Evolutionary conservation across 2,113 vertebrate species (phyloP), one percentile per base, ranked within the genome.

Genomic region (Anolis sagrei): DNA sequence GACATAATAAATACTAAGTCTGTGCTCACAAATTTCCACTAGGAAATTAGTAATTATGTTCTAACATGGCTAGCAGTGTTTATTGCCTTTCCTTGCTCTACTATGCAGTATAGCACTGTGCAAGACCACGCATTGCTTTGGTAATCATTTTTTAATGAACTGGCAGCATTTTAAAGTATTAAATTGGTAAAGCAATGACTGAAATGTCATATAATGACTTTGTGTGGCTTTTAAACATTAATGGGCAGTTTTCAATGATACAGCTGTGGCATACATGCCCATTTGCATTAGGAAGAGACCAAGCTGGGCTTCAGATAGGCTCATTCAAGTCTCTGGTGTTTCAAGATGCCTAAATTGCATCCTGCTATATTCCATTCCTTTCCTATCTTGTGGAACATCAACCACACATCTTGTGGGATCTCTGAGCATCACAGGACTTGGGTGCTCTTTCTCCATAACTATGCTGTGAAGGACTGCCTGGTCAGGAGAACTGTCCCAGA

Each of bases 61-160:
- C 75, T 86, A 76, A 87, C 6, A 32, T 54, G 44, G 36, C 51
- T 29, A 79, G 74, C 77, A 48, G 29, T 87, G 83, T 79, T 86
- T 85, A 87, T 69, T 84, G 84, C 44, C 0, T 1, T 82, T 92
- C 86, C 36, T 14, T 86, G 81, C 76, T 64, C n/a, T 77, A 79
- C 32, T 70, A 79, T 39, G 9, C 85, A 51, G 29, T 66, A 64
- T 13, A 61, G 32, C 51, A 62, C 18, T 44, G 1, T 27, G 44
- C 39, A 76, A 74, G 5, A 54, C 70, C 51, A 72, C 68, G 51
- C 39, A 83, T 82, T 51, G 80, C 74, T 51, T 85, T 27, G 77
- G 1, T 54, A 86, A 84, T 89, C 19, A 44, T 80, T 64, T n/a
- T 85, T 88, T 27, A 76, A 85, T 89, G 1, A 76, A 39, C 7